Base-by-base conservation (phyloP, 1,140 invertebrate species). In the Physella acuta region DNA sequence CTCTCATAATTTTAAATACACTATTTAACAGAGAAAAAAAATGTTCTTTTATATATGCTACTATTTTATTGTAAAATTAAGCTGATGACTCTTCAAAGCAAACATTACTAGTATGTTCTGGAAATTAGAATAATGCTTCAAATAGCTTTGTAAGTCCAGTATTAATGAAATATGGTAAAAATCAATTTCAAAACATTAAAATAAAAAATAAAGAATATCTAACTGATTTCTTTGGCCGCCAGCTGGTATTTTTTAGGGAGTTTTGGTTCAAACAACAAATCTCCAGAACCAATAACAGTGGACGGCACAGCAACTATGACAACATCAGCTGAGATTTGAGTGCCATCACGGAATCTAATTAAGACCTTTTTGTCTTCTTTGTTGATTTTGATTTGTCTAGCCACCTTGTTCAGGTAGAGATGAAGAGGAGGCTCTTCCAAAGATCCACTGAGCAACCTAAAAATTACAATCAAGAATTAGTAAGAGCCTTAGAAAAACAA, bases 291-390 rank as follows among this genome's bases (percentile, higher is more conserved):
- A 30, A 78, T 58, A 3, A 79, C 73, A 11, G 71, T 66, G 0
- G 74, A 14, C 14, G 79, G 77, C 17, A 80, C 74, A 14, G 79
- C 76, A 44, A 80, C 74, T 26, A 80, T 67, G 24, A 80, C 76
- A 24, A 64, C 53, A 66, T 80, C 79, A 55, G 75, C 77, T 3
- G 52, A 24, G 1, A 71, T 61, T 52, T 78, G 77, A 1, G 67
- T 62, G 8, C 75, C 67, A 68, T 78, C 77, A 49, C 39, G 71
- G 20, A 75, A 73, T 2, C 79, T 51, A 1, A 80, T 65, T 11
- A 75, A 31, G 4, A 79, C 72, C 62, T 78, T 75, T 2, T 71
- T 66, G n/a, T 67, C 63, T 24, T 63, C 66, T 8, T 72, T 70
- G 49, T 76, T 71, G 0, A 78, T 59, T 51, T 73, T 70, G 20